A percentile compares a stretch with the other conserved stretches of the same genome.
Evolutionary conservation across 2,888 invertebrate species (phyloP).

Genomic region (Thera britannica): DNA sequence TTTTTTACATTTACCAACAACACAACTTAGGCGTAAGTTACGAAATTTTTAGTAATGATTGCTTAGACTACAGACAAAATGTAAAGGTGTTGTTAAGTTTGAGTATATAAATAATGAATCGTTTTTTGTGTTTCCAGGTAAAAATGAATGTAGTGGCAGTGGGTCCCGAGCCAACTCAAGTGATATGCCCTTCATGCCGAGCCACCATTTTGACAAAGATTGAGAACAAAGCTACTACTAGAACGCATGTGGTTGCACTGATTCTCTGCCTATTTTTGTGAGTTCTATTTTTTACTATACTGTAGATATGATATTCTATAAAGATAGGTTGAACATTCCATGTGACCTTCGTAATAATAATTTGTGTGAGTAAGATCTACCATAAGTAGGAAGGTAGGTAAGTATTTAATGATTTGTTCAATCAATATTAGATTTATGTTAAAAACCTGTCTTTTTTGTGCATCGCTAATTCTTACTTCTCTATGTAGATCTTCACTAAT

Average conservation of each 20-base stretch:
- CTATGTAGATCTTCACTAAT: no score
- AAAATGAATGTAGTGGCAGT: slow-evolving; percentile 56
- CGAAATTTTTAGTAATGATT: background rate
- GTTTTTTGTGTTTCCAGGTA: slow-evolving; percentile 28
- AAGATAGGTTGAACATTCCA: no score
- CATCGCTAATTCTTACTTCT: no score
- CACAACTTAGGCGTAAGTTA: background rate
- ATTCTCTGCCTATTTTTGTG: slow-evolving; percentile 62
- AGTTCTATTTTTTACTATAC: slow-evolving; percentile 30
- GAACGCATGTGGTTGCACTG: slow-evolving; percentile 83
- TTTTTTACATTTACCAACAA: background rate
- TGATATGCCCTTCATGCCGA: slow-evolving; percentile 81
- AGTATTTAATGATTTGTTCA: no score
- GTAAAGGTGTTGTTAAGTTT: background rate
- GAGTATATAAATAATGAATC: background rate
- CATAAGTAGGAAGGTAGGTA: no score
- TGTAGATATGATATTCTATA: background rate
- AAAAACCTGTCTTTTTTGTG: no score
- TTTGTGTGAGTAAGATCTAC: no score
- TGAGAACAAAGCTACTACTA: slow-evolving; percentile 73
- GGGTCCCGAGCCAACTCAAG: slow-evolving; percentile 74
- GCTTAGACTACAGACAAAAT: background rate
- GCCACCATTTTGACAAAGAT: slow-evolving; percentile 74
- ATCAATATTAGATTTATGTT: no score
- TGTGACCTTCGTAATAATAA: no score